Evolutionary conservation across 2,888 invertebrate genomes (phyloP), one percentile per base, ranked within the genome.

Genomic region (Eupithecia tripunctaria): DNA sequence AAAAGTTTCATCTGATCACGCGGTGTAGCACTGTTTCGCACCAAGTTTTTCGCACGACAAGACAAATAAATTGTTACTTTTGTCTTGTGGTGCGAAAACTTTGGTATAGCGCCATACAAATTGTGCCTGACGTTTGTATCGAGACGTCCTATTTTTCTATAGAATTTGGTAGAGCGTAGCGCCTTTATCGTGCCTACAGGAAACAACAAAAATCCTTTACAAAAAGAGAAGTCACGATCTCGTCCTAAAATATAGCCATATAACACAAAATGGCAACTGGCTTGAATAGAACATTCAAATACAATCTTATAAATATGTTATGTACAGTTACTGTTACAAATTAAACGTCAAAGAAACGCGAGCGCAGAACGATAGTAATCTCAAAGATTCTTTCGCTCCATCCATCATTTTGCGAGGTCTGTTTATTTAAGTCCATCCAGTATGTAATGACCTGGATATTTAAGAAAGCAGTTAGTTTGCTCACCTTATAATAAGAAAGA

Each of bases 401-500:
- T 76, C 71, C 70, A 80, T 82, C 80, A 76, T 79, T 82, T 78
- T 82, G 41, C 73, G 77, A 66, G 71, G 73, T 79, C 62, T 76
- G 68, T 74, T 67, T 59, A 56, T 63, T 68, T 68, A 38, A 70
- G 56, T 65, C 56, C 38, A n/a, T n/a, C n/a, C n/a, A n/a, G n/a
- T n/a, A n/a, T n/a, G n/a, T 60, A 32, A 59, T 64, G 38, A 41
- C 64, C 47, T 36, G 36, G 56, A 38, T 68, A 21, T 14, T n/a
- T 4, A 47, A 66, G 65, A 21, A 64, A 63, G 32, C 27, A 51
- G 21, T 21, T 21, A 21, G 51, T 25, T 56, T 14, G 56, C 89
- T 88, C 80, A 92, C 94, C 91, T 90, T 87, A 84, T 84, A 67
- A 32, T 38, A 63, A 6, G 60, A 3, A 82, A 79, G 82, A 83